These are phyloP conservation scores for Anastatus disparis DNA, from an alignment of 1,140 invertebrate species.

Conservation along the genomic window DNA sequence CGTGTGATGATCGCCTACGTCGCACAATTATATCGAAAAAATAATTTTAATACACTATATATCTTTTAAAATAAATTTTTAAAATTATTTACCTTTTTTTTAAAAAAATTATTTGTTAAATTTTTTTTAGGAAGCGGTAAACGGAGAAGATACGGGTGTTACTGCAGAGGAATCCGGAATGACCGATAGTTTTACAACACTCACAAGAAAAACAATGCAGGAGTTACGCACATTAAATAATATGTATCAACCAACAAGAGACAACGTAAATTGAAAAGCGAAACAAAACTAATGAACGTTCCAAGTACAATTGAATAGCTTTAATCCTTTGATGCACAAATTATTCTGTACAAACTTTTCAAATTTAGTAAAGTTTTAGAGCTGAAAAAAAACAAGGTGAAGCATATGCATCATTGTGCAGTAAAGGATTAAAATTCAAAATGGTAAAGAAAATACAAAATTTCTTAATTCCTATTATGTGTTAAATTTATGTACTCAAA, in stretches of 20 bases:
- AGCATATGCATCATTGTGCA: no score
- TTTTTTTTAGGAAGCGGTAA: slow-evolving; percentile 24
- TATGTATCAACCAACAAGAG: slow-evolving; percentile 52
- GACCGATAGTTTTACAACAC: slow-evolving; percentile 67
- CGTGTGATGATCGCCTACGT: no score
- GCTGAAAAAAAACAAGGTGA: no score
- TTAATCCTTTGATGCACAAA: no score
- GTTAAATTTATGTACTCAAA: slow-evolving; percentile 11
- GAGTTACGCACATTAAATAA: slow-evolving; percentile 59
- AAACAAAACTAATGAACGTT: neutral
- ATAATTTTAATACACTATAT: slow-evolving; percentile 4
- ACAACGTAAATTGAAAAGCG: slow-evolving; percentile 42
- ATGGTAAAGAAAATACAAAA: neutral
- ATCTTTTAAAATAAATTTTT: neutral
- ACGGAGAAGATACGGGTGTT: neutral
- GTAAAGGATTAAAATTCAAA: no score
- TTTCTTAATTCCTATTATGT: slow-evolving; percentile 8
- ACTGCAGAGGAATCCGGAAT: slow-evolving; percentile 51
- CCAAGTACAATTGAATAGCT: slow-evolving; percentile 28
- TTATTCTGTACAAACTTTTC: no score
- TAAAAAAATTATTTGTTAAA: neutral
- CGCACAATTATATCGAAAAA: no score
- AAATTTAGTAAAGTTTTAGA: no score
- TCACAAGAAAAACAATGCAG: slow-evolving; percentile 60
- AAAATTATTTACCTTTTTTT: neutral